Percentiles rank a stretch among this genome's conserved stretches.
These are phyloP conservation scores for Drosophila nannoptera DNA, from an alignment of 1,140 invertebrate genomes.

Conservation along the genomic window DNA sequence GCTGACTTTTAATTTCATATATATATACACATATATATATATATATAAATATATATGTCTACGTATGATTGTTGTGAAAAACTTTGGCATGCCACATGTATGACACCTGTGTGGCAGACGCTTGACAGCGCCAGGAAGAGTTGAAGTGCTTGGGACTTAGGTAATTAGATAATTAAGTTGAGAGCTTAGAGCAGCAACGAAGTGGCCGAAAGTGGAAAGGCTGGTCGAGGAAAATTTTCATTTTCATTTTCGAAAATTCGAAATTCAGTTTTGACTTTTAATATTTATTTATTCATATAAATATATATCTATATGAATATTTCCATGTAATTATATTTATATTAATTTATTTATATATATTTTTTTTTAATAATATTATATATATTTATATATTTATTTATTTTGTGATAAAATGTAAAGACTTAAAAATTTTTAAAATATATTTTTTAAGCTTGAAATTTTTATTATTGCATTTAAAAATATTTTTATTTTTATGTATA, in stretches of 20 bases:
- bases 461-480: not conserved
- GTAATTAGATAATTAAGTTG: slow-evolving; percentile 15
- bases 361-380: not conserved
- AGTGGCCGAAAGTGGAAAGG: not conserved
- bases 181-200: not conserved
- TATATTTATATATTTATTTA: not conserved
- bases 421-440: no score
- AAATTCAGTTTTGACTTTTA: no score
- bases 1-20: slow-evolving; percentile 37
- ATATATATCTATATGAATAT: no score
- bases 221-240: not conserved
- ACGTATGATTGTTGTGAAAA: slow-evolving; percentile 14
- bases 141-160: not conserved
- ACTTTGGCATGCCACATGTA: not conserved
- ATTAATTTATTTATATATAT: no score
- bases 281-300: no score
- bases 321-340: no score
- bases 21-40: slow-evolving; percentile 4
- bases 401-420: not conserved
- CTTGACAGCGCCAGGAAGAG: not conserved
- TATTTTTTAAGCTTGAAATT: not conserved
- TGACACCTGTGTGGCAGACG: not conserved
- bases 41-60: no score
- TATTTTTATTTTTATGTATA: not conserved
- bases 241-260: no score